These are phyloP conservation scores for Sphecodes monilicornis DNA, from an alignment of 2,888 invertebrate genomes.

Conservation along the genomic window DNA sequence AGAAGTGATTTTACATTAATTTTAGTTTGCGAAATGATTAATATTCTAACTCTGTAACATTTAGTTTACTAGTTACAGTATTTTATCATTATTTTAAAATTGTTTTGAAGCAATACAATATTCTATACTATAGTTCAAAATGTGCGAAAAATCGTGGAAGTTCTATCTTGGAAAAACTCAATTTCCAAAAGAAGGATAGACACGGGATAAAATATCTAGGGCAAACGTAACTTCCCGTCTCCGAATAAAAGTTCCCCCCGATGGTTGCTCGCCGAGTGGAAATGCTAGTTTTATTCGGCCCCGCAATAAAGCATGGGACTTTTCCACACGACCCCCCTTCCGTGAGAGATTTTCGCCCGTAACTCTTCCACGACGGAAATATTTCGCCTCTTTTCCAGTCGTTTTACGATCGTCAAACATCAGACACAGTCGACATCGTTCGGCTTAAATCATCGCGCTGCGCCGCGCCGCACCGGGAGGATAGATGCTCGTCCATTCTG, in stretches of 20 bases:
- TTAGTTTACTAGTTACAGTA: too few relatives aligned
- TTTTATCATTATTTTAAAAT: too few relatives aligned
- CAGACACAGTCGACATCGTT: constrained; percentile 7
- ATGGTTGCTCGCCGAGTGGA: not conserved
- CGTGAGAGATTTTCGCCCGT: not conserved
- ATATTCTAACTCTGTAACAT: too few relatives aligned
- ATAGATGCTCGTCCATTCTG: constrained; percentile 15
- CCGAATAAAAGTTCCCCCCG: not conserved
- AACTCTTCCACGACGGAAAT: not conserved
- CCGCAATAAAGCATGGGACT: not conserved
- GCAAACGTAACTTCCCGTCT: not conserved
- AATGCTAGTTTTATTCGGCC: not conserved
- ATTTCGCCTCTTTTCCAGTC: not conserved
- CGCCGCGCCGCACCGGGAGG: not conserved
- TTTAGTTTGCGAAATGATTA: too few relatives aligned
- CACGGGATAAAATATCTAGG: not conserved
- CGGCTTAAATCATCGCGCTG: constrained; percentile 30
- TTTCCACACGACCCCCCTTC: not conserved
- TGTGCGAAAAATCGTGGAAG: not conserved
- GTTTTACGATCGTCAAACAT: constrained; percentile 36
- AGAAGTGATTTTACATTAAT: too few relatives aligned
- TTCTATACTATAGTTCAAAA: too few relatives aligned
- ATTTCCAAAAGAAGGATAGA: not conserved
- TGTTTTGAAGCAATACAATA: too few relatives aligned
- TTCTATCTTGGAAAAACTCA: too few relatives aligned